Conservation (phyloP, 2,113 vertebrate genomes). For the Phyllostomus hastatus region DNA sequence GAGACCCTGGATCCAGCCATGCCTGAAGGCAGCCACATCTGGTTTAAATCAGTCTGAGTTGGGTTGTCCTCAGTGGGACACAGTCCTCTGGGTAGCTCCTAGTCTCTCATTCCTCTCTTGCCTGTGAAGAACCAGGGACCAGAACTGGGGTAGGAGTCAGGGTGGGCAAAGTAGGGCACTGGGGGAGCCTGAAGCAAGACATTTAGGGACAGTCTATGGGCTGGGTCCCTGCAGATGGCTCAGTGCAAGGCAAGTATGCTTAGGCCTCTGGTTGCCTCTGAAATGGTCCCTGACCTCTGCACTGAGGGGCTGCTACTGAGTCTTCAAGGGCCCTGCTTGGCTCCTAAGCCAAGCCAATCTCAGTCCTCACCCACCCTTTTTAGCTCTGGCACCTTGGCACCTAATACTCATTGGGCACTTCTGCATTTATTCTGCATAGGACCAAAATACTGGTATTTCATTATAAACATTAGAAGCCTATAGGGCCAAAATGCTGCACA, state of each 20-base stretch:
- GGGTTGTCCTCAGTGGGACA: neutral
- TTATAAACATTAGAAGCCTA: neutral
- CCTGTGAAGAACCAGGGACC: neutral
- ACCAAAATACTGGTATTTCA: neutral
- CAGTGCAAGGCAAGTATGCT: neutral
- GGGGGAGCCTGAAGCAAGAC: neutral
- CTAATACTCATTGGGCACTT: neutral
- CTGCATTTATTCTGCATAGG: neutral
- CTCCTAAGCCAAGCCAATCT: neutral
- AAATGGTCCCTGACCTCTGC: neutral
- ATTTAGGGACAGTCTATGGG: rapidly evolving
- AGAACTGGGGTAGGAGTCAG: neutral
- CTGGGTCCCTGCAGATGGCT: neutral
- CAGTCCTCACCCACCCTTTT: neutral
- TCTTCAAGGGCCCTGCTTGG: neutral
- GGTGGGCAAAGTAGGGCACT: neutral
- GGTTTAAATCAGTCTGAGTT: neutral
- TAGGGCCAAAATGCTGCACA: neutral
- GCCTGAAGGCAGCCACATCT: neutral
- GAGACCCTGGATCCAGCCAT: neutral
- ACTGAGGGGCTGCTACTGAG: neutral
- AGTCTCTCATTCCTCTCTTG: neutral
- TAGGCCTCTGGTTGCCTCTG: neutral
- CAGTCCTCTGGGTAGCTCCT: neutral
- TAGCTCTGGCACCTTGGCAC: neutral